Conservation (phyloP, 2,888 invertebrate species). For the Elegia similella region DNA sequence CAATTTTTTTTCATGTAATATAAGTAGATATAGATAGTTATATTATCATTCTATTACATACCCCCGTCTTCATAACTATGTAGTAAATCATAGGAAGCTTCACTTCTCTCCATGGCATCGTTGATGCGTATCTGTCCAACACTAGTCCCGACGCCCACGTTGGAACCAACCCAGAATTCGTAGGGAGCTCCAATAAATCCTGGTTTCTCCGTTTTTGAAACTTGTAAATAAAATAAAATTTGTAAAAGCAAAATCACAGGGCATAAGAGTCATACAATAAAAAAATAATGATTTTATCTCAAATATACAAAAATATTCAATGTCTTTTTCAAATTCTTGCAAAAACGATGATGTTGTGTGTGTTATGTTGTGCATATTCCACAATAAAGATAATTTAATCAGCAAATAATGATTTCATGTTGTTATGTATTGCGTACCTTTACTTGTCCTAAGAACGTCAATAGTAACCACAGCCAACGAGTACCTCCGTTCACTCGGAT, state of each 20-base stretch:
- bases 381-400: no score
- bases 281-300: no score
- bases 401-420: no score
- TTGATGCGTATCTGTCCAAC: conserved; percentile 92
- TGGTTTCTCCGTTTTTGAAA: conserved; percentile 80
- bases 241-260: no score
- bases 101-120: conserved; percentile 85
- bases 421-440: conserved; percentile 53
- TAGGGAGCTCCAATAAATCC: conserved; percentile 93
- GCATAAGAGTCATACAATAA: no score
- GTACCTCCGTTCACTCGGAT: conserved; percentile 91
- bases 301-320: no score
- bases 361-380: no score
- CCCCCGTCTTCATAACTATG: conserved; percentile 93
- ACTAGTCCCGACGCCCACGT: conserved; percentile 91
- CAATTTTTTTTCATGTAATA: no score
- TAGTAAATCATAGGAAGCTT: conserved; percentile 88
- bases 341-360: no score
- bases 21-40: no score
- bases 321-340: no score
- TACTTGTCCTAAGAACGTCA: conserved; percentile 83
- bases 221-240: no score
- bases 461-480: conserved; percentile 93
- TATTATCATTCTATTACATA: conserved; percentile 36
- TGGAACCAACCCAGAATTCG: conserved; percentile 95